Evolutionary conservation across 2,113 vertebrate genomes (phyloP).

Genomic region (Typhlomys cinereus): DNA sequence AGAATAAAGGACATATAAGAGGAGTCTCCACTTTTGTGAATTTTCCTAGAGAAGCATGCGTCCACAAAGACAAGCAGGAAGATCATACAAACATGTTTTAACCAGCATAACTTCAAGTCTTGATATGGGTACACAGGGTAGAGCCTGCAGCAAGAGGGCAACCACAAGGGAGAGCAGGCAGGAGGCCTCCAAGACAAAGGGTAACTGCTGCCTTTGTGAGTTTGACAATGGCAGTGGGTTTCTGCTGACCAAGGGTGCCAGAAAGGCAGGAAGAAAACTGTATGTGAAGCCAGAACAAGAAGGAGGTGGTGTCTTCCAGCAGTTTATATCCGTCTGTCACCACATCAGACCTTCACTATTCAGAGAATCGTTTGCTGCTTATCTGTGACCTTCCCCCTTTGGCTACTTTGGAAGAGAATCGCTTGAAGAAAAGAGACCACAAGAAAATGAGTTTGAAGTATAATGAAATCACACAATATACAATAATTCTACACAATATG

Average conservation of each 20-base stretch:
- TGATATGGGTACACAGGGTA: background rate
- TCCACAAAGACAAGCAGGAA: background rate
- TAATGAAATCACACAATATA: background rate
- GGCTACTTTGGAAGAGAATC: background rate
- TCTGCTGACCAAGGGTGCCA: background rate
- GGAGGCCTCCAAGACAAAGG: background rate
- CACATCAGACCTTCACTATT: background rate
- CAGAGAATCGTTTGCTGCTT: background rate
- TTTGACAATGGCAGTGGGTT: background rate
- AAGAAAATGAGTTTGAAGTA: background rate
- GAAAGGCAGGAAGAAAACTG: background rate
- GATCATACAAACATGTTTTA: background rate
- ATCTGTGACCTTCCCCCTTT: rapidly evolving
- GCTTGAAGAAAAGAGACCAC: background rate
- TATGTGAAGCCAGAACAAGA: background rate
- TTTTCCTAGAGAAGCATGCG: background rate
- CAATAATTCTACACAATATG: too few relatives aligned
- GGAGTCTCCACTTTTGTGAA: background rate
- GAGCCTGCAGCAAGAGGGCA: background rate
- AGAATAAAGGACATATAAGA: background rate
- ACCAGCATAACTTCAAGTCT: background rate
- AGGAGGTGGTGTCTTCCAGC: background rate
- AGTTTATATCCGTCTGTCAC: background rate
- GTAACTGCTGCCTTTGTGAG: background rate
- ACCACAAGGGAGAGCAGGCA: background rate